Evolutionary conservation across 64 coral and sea anemone species (phyloP), one percentile per base, ranked within the genome.

Genomic region (Acropora tenuis): DNA sequence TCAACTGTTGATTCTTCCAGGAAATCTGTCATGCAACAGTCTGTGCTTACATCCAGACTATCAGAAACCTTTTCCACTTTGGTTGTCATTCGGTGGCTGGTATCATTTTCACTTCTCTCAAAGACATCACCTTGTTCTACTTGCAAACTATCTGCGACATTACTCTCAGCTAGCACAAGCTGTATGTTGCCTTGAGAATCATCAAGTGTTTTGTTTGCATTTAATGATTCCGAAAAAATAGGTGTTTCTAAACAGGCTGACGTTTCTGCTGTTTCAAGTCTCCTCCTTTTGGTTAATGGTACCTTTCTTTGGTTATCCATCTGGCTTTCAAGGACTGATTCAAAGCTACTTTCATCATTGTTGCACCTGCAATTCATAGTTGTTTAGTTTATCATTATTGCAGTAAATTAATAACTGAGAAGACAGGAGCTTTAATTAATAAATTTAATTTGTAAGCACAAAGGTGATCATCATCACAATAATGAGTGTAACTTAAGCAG

Each of bases 141-240:
- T 47, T 84, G 61, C 41, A 84, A 84, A 11, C 82, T 84, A 10
- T 84, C 82, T 48, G 82, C 63, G 44, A 84, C 82, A 69, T 69
- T 48, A 18, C 63, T 69, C 61, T 84, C 60, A 69, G 82, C 43
- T 30, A 69, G 2, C 4, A 19, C 17, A 9, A 84, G 15, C 12
- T 68, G 13, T 10, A 71, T 17, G 12, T 84, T 69, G 7, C 43
- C 47, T 2, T 48, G 45, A 5, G 18, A 47, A 12, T 8, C 17
- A 15, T 48, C 12, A 48, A 20, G 43, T 48, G 43, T 6, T 49
- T 84, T 84, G 82, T 48, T 84, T 69, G 4, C 44, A 71, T 84
- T 44, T 47, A 84, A n/a, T 71, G 82, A 84, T 47, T 84, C 82
- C n/a, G 61, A n/a, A 3, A 71, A 60, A 63, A 71, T 11, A 13